Conservation (phyloP, 2,113 vertebrate species). For the Neolamprologus sp. region DNA sequence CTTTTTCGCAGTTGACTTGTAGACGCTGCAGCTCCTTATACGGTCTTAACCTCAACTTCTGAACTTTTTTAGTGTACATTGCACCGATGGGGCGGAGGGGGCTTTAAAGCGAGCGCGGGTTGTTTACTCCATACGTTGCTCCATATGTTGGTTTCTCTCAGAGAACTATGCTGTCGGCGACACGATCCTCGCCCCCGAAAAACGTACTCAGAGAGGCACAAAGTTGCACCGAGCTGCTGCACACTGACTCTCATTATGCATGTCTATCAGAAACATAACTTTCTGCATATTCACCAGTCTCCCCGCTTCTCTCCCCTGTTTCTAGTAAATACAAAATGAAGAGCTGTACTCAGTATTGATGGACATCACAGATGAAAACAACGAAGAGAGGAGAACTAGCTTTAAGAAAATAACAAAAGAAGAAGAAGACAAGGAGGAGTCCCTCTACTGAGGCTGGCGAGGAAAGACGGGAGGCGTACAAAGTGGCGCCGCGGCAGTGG, state of each 20-base stretch:
- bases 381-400: slow-evolving; percentile 64
- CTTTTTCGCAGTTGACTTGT: neutral
- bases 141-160: neutral
- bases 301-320: slow-evolving; percentile 52
- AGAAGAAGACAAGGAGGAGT: slow-evolving; percentile 58
- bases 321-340: slow-evolving; percentile 71
- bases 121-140: slow-evolving; percentile 8
- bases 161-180: neutral
- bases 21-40: neutral
- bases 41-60: neutral
- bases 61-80: neutral
- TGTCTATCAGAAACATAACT: neutral
- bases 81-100: neutral
- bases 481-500: slow-evolving; percentile 42
- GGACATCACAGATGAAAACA: slow-evolving; percentile 65
- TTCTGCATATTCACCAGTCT: slow-evolving; percentile 47
- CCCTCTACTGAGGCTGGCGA: slow-evolving; percentile 63
- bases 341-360: slow-evolving; percentile 65
- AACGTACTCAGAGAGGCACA: neutral
- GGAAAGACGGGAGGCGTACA: slow-evolving; percentile 55
- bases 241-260: slow-evolving; percentile 10
- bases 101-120: neutral
- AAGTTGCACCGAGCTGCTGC: neutral
- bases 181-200: neutral
- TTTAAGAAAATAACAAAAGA: slow-evolving; percentile 68